phyloP scores from a whole-genome alignment of 2,113 vertebrate species.

The Urocynchramus pylzowi region DNA sequence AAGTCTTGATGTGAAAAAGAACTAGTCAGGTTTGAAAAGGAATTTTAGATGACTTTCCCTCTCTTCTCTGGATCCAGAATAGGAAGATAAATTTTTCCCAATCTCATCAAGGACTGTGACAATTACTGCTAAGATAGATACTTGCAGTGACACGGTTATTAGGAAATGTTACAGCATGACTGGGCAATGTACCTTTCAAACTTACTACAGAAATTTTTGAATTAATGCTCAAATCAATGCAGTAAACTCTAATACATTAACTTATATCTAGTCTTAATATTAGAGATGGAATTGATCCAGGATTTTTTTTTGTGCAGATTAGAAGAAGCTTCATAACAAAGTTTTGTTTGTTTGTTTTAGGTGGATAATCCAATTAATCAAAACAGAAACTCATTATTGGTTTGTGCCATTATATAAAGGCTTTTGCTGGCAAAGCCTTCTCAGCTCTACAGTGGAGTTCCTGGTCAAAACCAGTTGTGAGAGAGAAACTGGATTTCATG shows the following conservation, averaged over 20 bases:
- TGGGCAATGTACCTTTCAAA: conserved; percentile 32
- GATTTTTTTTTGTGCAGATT: neutral
- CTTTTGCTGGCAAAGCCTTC: neutral
- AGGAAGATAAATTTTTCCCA: neutral
- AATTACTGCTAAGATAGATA: conserved; percentile 27
- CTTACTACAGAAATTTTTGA: conserved; percentile 47
- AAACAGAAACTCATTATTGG: neutral
- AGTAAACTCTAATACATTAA: conserved; percentile 53
- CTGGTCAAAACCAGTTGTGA: neutral
- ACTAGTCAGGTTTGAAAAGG: conserved; percentile 8
- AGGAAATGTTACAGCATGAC: neutral
- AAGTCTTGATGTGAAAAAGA: neutral
- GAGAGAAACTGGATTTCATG: neutral
- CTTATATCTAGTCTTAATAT: conserved; percentile 23
- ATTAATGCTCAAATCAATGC: conserved; percentile 67
- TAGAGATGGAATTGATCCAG: neutral
- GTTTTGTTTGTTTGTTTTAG: neutral
- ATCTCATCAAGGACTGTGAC: conserved; percentile 10
- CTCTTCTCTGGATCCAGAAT: conserved; percentile 6
- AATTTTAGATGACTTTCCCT: conserved; percentile 9
- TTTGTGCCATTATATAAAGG: neutral
- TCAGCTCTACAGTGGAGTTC: neutral
- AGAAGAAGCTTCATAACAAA: neutral
- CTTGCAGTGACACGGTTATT: conserved; percentile 49
- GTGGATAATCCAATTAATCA: neutral